Evolutionary conservation across 1,140 invertebrate species (phyloP), one percentile per base, ranked within the genome.

Genomic region (Drosophila kohkoa): DNA sequence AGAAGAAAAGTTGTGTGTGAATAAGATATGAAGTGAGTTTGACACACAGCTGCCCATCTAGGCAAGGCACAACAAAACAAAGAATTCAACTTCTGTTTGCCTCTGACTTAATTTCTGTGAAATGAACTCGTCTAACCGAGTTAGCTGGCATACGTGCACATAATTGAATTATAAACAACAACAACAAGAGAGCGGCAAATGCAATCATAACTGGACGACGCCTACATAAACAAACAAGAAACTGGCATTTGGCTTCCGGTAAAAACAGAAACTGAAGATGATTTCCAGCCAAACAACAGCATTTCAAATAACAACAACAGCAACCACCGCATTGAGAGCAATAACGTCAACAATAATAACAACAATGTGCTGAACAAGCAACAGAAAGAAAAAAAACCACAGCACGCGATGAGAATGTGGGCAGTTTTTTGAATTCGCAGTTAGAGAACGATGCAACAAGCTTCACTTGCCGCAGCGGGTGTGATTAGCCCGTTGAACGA

Each of bases 131-230:
- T 8, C 32, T 58, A 45, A 20, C 25, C 30, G 35, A 70, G 15
- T 28, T 35, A 28, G 60, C 28, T 10, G 8, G 13, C 48, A 63
- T 67, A 79, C 77, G 63, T 68, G 73, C 76, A 77, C 65, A 58
- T 87, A 87, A 87, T 88, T 87, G 79, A 87, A 88, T 87, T 82
- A 88, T 82, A 82, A 83, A 66, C 16, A 20, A 20, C 20, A 20
- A 25, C 20, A 25, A 25, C 20, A 25, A 25, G 20, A 57, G 35
- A 51, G 45, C 41, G 71, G 73, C 73, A 83, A 83, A 83, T 77
- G 82, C 80, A 82, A 55, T 75, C 81, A 81, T 81, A 89, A 76
- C 74, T 74, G 80, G 71, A 73, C 63, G 63, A 59, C 77, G 73
- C 72, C 67, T 76, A 79, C 73, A 79, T 76, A 79, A 79, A 79